Base-by-base conservation (phyloP, 2,888 invertebrate species). In the Ephialtes manifestator region DNA sequence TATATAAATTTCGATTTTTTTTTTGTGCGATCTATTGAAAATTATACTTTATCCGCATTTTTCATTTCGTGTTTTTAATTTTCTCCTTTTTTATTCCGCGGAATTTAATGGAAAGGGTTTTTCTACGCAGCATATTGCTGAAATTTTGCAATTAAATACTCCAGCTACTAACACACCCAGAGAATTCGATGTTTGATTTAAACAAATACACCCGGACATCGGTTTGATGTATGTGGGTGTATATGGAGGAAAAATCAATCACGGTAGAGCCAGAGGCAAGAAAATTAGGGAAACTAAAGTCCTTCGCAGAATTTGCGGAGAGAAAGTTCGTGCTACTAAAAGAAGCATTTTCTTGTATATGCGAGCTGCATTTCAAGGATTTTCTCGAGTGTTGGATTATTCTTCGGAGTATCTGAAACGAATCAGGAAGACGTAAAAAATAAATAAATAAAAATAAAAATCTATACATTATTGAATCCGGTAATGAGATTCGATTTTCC, bases 311-410 rank as follows among this genome's bases (percentile, higher is more conserved):
- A 60, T 4, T 13, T 7, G 31, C n/a, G 11, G 24, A 3, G 24
- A 58, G 3, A 51, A 18, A 5, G 51, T n/a, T n/a, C n/a, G 51
- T 51, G 7, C 18, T 51, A 7, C 51, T n/a, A 15, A 5, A 18
- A n/a, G 18, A 7, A 51, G 18, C 18, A 51, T 51, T 51, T 51
- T 7, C 18, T 51, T 1, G 4, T 18, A 51, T 51, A 15, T 18
- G 18, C 18, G 51, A 5, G n/a, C 2, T 51, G 4, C 1, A n/a
- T 15, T 48, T 15, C 15, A 1, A n/a, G 4, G 48, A n/a, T 58
- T 58, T 58, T 58, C 28, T 10, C 2, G 31, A 58, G n/a, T 63
- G 60, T 63, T n/a, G 15, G 43, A 43, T 35, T 43, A 65, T 20
- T 13, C 13, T 20, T 65, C 43, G 65, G 11, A 28, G n/a, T 39